Base-by-base conservation (phyloP, 2,797 vertebrate genomes). In the Eidolon dupreanum region DNA sequence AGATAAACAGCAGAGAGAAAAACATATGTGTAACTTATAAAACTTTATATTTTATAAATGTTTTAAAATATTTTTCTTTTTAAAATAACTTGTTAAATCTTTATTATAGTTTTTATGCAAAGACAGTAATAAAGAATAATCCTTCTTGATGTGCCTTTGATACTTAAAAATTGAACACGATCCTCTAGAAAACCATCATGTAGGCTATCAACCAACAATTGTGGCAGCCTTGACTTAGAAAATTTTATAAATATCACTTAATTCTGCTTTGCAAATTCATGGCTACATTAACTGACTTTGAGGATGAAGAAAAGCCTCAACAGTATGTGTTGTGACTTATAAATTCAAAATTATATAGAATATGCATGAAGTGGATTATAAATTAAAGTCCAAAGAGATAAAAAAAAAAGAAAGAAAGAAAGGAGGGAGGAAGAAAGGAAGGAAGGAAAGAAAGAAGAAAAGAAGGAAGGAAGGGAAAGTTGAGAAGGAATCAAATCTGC, bases 151-250 rank as follows among this genome's bases (percentile, higher is more conserved):
- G 26, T n/a, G 13, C 7, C 33, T 77, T 84, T 38, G 53, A 71
- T 20, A 66, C 66, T 81, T 74, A 36, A 89, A 66, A 77, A 55
- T 49, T 77, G 49, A 66, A 75, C 53, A 66, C 43, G 13, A 31
- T 20, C 75, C 24, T 16, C 70, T n/a, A 83, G 78, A 65, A 88
- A 92, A 83, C 17, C 53, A 78, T 84, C 41, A 68, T 90, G 79
- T 36, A 81, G 81, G 57, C 38, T 33, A 11, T 73, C 36, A 73
- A 13, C 16, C 15, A 90, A 85, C 41, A 79, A 57, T 49, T n/a
- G 1, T 19, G 13, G 17, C 10, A 79, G 3, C 22, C 31, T 65
- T 65, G 36, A 73, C 46, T 90, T 71, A 79, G 13, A 85, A 81
- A 84, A 77, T 20, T 46, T 33, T 22, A 36, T 41, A 73, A 41